A percentile compares a stretch with the other conserved stretches of the same genome.
Conservation (phyloP, 2,888 invertebrate genomes). For the Drosophila borealis region DNA sequence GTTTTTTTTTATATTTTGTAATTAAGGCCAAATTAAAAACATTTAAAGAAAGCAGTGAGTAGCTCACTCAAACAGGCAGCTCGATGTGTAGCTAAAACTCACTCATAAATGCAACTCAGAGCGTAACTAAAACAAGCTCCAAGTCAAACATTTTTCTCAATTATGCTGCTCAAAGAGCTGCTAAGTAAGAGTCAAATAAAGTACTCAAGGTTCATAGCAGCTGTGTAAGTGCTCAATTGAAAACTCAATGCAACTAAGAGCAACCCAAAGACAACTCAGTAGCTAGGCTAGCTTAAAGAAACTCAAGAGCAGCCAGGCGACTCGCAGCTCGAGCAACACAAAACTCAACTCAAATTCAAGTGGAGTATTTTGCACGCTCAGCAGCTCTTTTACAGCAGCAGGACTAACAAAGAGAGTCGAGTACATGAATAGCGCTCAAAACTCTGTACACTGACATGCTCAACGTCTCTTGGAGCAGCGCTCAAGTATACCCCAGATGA, state of each 20-base stretch:
- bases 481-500: background rate
- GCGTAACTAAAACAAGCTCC: background rate
- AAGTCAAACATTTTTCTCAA: background rate
- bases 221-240: background rate
- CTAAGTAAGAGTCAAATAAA: background rate
- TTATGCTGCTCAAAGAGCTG: constrained; percentile 1
- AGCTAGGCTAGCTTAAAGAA: background rate
- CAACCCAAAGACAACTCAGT: background rate
- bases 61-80: too few relatives aligned
- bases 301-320: background rate
- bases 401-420: constrained; percentile 1
- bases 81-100: too few relatives aligned
- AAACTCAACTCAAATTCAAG: background rate
- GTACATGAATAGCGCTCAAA: background rate
- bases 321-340: background rate
- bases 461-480: constrained; percentile 7
- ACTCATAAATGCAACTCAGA: background rate
- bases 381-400: background rate
- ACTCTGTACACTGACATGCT: background rate
- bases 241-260: background rate
- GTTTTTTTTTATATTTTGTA: too few relatives aligned
- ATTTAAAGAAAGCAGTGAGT: too few relatives aligned
- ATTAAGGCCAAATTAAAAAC: too few relatives aligned
- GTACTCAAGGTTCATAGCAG: background rate
- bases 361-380: background rate